These are phyloP conservation scores for Chloroclysta siterata DNA, from an alignment of 2,888 invertebrate species.

Conservation along the genomic window DNA sequence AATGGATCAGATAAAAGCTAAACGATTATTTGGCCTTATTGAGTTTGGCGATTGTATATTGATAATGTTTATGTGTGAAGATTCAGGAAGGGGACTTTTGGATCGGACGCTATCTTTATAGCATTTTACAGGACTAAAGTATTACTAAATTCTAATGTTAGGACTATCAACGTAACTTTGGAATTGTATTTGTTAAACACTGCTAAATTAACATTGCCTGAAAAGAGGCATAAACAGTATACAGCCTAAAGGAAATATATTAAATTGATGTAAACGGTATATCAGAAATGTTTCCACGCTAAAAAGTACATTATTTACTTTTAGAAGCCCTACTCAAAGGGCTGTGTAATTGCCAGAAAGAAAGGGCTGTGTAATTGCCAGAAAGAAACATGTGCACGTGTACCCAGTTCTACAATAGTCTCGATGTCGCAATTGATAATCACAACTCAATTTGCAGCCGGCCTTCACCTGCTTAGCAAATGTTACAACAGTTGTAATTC, in stretches of 20 bases:
- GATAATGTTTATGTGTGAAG: conserved; percentile 33
- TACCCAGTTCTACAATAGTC: conserved; percentile 1
- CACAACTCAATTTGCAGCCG: conserved; percentile 24
- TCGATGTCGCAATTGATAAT: conserved; percentile 22
- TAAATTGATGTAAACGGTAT: too few species aligned
- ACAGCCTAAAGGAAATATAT: too few species aligned
- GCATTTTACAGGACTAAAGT: not conserved
- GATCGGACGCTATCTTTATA: conserved; percentile 16
- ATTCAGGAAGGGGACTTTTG: conserved; percentile 24
- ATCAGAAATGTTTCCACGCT: too few species aligned
- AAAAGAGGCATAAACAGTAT: too few species aligned
- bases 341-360: too few species aligned
- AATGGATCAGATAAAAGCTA: conserved; percentile 69
- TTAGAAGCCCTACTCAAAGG: too few species aligned
- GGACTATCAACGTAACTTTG: too few species aligned
- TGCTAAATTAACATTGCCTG: too few species aligned
- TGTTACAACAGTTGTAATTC: conserved; percentile 25
- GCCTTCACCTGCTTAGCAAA: conserved; percentile 31
- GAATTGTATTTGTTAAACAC: not conserved
- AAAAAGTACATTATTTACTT: too few species aligned
- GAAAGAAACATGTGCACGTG: conserved; percentile 3
- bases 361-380: not conserved
- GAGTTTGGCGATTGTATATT: conserved; percentile 38
- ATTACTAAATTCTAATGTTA: not conserved
- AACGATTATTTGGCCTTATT: conserved; percentile 62